Evolutionary conservation across 2,797 vertebrate species (phyloP).

Genomic region (Smutsia gigantea): DNA sequence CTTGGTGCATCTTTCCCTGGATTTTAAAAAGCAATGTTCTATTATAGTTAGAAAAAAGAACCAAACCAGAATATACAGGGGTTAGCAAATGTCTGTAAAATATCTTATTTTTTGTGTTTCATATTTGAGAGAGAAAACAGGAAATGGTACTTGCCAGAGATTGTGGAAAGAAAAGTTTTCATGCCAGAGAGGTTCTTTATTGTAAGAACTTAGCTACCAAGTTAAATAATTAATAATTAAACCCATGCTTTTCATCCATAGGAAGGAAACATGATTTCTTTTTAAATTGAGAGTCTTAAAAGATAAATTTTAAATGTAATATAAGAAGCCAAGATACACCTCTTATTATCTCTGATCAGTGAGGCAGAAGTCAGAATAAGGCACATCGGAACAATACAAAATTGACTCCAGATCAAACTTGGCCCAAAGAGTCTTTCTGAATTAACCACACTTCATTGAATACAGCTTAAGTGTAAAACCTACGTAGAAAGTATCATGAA

Average conservation of each 20-base stretch:
- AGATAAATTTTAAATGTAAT: neutral
- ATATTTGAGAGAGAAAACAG: neutral
- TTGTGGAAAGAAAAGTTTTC: neutral
- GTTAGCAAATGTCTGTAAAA: slow-evolving; percentile 13
- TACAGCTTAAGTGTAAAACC: slow-evolving; percentile 29
- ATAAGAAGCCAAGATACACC: neutral
- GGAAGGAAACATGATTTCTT: slow-evolving; percentile 8
- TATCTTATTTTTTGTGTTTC: slow-evolving; percentile 34
- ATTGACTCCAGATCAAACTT: neutral
- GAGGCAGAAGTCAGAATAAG: neutral
- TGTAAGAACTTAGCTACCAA: slow-evolving; percentile 8
- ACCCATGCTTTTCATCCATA: neutral
- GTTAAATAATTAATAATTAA: slow-evolving; percentile 24
- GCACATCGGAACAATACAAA: neutral
- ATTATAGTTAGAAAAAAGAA: slow-evolving; percentile 21
- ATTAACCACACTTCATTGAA: neutral
- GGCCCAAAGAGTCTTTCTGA: neutral
- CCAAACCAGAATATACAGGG: neutral
- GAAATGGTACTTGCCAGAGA: neutral
- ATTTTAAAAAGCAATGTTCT: slow-evolving; percentile 47
- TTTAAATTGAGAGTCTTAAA: neutral
- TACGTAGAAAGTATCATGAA: neutral
- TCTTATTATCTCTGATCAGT: neutral
- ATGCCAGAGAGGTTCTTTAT: neutral
- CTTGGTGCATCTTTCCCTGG: neutral